These are phyloP conservation scores for Passer montanus DNA, from an alignment of 2,113 vertebrate genomes.

Conservation along the genomic window DNA sequence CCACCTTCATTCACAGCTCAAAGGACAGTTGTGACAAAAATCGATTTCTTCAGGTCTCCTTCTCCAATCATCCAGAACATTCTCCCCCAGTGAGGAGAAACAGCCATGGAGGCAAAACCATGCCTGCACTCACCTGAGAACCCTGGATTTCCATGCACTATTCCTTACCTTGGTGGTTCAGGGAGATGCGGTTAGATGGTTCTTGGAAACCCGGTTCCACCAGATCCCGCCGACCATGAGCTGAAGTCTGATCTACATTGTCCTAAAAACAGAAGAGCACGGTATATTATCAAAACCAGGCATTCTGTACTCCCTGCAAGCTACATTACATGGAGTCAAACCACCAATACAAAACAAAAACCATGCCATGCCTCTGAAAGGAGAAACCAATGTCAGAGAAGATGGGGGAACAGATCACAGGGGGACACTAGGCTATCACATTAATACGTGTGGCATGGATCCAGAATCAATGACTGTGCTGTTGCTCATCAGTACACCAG, in stretches of 20 bases:
- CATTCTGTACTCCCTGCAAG: background rate
- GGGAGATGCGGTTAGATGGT: constrained; percentile 75
- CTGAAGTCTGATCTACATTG: constrained; percentile 84
- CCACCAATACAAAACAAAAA: background rate
- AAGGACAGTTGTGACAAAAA: background rate
- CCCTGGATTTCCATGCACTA: background rate
- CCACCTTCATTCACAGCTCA: background rate
- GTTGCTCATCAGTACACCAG: background rate
- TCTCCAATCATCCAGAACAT: background rate
- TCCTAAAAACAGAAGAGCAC: constrained; percentile 76
- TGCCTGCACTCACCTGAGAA: background rate
- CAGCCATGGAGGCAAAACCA: background rate
- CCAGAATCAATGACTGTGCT: background rate
- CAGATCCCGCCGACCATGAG: constrained; percentile 78
- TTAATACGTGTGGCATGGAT: background rate
- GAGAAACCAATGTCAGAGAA: background rate
- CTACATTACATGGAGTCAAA: background rate
- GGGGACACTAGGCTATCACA: background rate
- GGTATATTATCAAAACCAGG: background rate
- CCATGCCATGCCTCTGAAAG: background rate
- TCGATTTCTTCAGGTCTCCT: background rate
- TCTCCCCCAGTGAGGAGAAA: background rate
- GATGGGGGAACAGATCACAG: background rate
- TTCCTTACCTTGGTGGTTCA: constrained; percentile 85
- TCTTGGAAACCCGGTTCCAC: constrained; percentile 81